phyloP scores from a whole-genome alignment of 2,797 vertebrate genomes.

The Mastacembelus armatus region DNA sequence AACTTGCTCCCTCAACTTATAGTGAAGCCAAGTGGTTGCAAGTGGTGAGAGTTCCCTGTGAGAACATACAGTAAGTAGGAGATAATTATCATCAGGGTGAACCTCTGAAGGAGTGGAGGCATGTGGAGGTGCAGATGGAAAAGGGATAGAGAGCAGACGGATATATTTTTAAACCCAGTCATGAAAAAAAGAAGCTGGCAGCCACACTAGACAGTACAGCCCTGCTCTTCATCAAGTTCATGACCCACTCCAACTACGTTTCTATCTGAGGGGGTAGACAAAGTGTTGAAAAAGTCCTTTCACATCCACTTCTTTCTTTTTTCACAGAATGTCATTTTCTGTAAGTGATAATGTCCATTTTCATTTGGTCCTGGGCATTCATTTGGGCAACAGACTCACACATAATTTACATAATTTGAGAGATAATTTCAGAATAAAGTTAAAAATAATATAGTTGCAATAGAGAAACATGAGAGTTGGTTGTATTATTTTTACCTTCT shows the following conservation, averaged over 20 bases:
- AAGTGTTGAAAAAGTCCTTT: constrained; percentile 44
- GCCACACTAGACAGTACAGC: constrained; percentile 40
- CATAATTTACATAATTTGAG: no score
- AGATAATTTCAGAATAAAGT: no score
- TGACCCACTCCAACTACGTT: constrained; percentile 50
- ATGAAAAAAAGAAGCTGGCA: constrained; percentile 66
- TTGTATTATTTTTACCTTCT: no score
- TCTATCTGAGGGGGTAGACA: constrained; percentile 45
- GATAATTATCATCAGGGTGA: constrained; percentile 57
- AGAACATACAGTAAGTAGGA: constrained; percentile 43
- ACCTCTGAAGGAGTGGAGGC: constrained; percentile 42
- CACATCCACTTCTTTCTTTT: no score
- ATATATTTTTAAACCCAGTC: constrained; percentile 81
- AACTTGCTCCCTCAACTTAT: constrained; percentile 27
- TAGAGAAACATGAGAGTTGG: no score
- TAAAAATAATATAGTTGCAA: no score
- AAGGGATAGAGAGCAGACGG: constrained; percentile 33
- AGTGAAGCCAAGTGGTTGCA: constrained; percentile 43
- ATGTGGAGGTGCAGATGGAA: constrained; percentile 46
- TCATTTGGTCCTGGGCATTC: no score
- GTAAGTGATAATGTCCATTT: no score
- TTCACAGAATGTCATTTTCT: no score
- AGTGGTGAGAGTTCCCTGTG: constrained; percentile 34
- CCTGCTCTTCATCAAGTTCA: constrained; percentile 71
- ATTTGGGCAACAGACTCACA: no score